Percentiles rank a stretch among this genome's conserved stretches.
phyloP scores from a whole-genome alignment of 2,888 invertebrate genomes.

The Drosophila neotestacea region DNA sequence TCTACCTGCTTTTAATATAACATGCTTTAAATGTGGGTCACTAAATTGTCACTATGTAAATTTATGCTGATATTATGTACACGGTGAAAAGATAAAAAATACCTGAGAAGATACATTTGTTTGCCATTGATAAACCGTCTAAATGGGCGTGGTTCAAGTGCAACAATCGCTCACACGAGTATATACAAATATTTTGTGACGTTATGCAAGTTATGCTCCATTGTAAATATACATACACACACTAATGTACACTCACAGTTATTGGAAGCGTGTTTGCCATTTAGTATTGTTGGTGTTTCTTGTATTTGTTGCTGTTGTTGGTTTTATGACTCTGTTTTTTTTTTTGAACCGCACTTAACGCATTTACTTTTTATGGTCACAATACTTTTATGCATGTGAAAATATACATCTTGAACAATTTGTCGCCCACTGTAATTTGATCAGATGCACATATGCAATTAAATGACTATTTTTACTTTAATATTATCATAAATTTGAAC shows the following conservation, averaged over 20 bases:
- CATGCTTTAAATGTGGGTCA: not conserved
- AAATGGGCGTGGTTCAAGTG: conserved; percentile 33
- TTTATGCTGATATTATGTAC: not conserved
- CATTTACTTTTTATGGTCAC: conserved; percentile 27
- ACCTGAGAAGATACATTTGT: conserved; percentile 8
- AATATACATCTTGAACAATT: conserved; percentile 13
- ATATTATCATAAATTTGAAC: not conserved
- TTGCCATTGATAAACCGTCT: not conserved
- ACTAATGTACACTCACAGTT: not conserved
- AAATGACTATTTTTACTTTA: not conserved
- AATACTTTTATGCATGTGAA: conserved; percentile 16
- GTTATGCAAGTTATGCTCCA: conserved; percentile 45
- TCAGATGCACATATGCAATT: not conserved
- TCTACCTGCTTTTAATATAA: not conserved
- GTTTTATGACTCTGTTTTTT: conserved; percentile 51
- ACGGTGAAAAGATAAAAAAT: not conserved
- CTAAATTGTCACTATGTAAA: not conserved
- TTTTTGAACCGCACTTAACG: conserved; percentile 32
- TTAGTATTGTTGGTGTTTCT: conserved; percentile 17
- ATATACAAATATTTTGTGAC: conserved; percentile 14
- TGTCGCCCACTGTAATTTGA: not conserved
- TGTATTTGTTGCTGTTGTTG: conserved; percentile 27
- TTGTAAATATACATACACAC: conserved; percentile 24
- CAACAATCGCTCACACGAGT: conserved; percentile 52
- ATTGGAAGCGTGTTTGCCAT: conserved; percentile 34